Evolutionary conservation across 2,113 vertebrate species (phyloP), one percentile per base, ranked within the genome.

Genomic region (Equus przewalskii): DNA sequence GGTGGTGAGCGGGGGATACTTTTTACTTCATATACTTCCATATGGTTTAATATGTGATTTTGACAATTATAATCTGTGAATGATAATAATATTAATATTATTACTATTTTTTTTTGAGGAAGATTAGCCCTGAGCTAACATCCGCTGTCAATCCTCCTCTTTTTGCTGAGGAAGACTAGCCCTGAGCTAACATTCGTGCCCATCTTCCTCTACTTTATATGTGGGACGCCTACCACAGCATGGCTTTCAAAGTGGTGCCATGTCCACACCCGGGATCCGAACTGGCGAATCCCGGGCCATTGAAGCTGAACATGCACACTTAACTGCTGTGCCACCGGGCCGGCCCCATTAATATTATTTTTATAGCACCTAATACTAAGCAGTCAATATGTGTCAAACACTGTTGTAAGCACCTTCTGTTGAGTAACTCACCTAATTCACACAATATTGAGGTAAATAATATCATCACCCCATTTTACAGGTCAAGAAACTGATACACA

Each of bases 401-500:
- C 49, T 46, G 46, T 70, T 78, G 46, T 36, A 89, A 96, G 41
- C 16, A 46, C 19, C 14, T 49, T 84, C 26, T 51, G 15, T 24
- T 95, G 58, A 96, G 11, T 22, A 94, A 91, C 15, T 58, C 16
- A 90, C 51, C 88, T 80, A 51, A 75, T 56, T 22, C 46, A 80
- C 13, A 89, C 21, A 26, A 36, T 19, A 49, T 11, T 83, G 33
- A 96, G 44, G 14, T 11, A 73, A 89, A 75, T 64, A 64, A 79
- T 22, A 62, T 80, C 9, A 65, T 22, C 8, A 18, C 14, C n/a
- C 44, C 46, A 89, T 54, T 83, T 81, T 60, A 93, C 3, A 80
- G 36, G 28, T 64, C 54, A 94, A 94, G 41, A 94, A 94, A 95
- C 65, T 80, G 41, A 91, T 65, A 83, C 18, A 70, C 0, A 88